phyloP scores from a whole-genome alignment of 1,140 invertebrate species.

The Calycopis cecrops region DNA sequence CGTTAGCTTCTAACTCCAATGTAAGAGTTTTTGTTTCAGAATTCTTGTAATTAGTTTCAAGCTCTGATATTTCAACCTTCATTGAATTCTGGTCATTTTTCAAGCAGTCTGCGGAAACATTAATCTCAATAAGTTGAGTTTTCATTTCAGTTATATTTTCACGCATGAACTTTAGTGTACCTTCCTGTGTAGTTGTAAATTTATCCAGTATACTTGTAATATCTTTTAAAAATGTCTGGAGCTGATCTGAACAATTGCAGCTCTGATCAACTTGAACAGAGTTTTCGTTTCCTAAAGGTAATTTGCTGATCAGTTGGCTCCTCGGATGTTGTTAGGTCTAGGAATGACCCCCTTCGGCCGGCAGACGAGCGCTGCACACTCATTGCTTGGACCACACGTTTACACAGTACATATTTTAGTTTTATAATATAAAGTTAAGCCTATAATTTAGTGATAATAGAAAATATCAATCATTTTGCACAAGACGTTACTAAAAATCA shows the following conservation, averaged over 20 bases:
- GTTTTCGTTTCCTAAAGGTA: too few species aligned
- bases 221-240: too few species aligned
- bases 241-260: too few species aligned
- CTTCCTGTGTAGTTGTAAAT: conserved; percentile 7
- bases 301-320: too few species aligned
- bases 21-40: background rate
- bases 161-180: conserved; percentile 5
- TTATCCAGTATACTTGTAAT: too few species aligned
- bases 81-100: too few species aligned
- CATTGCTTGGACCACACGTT: too few species aligned
- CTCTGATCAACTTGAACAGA: too few species aligned
- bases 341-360: too few species aligned
- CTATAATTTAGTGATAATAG: conserved; percentile 62
- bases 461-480: conserved; percentile 80
- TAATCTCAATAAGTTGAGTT: conserved; percentile 5
- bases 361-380: too few species aligned
- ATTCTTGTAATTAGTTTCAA: background rate
- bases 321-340: too few species aligned
- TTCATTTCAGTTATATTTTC: conserved; percentile 14
- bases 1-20: conserved; percentile 1
- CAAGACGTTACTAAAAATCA: conserved; percentile 79
- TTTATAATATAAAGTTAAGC: conserved; percentile 58
- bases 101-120: background rate
- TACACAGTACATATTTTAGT: too few species aligned
- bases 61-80: background rate